Percentiles rank a stretch among this genome's conserved stretches.
phyloP scores from a whole-genome alignment of 64 coral and sea anemone species.

The Stylophora pistillata region DNA sequence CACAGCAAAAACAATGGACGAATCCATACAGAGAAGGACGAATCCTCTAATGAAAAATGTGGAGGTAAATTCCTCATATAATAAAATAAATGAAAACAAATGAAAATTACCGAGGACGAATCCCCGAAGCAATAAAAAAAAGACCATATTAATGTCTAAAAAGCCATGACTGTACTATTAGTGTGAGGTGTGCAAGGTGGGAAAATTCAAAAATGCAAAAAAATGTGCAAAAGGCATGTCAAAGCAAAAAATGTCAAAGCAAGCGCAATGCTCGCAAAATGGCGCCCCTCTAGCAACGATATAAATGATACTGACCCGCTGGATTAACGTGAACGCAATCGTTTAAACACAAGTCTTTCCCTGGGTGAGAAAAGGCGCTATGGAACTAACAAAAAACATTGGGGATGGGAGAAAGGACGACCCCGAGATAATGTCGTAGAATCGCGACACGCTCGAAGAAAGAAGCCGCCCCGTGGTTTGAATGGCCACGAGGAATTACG shows the following conservation, averaged over 20 bases:
- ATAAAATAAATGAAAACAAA: not conserved
- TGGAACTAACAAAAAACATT: not conserved
- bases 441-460: not conserved
- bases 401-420: not conserved
- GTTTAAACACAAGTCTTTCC: too few species aligned
- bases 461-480: not conserved
- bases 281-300: too few species aligned
- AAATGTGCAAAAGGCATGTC: too few species aligned
- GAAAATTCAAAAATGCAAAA: not conserved
- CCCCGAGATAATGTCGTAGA: too few species aligned
- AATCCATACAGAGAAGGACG: not conserved
- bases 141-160: too few species aligned
- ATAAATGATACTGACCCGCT: too few species aligned
- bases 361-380: too few species aligned
- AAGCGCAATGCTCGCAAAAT: too few species aligned
- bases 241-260: too few species aligned
- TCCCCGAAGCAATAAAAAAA: not conserved
- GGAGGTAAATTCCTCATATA: not conserved
- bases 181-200: not conserved
- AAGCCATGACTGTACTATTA: not conserved
- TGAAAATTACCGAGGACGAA: not conserved
- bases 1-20: not conserved
- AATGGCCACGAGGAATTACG: constrained; percentile 34
- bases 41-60: too few species aligned
- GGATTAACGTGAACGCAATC: too few species aligned